Evolutionary conservation across 2,888 invertebrate genomes (phyloP), one percentile per base, ranked within the genome.

Genomic region (Nysson spinosus): DNA sequence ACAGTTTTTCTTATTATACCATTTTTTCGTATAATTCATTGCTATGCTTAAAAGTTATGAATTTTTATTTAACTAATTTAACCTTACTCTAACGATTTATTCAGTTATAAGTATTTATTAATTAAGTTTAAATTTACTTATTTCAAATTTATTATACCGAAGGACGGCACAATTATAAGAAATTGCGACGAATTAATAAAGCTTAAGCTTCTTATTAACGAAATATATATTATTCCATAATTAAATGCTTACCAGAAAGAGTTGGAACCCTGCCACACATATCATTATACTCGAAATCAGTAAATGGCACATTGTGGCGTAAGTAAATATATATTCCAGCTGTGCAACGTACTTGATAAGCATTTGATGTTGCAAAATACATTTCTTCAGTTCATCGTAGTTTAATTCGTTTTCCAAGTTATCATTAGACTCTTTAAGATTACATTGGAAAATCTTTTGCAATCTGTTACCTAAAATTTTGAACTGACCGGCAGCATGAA

Each of bases 401-500:
- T 30, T n/a, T n/a, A n/a, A n/a, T n/a, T n/a, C n/a, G n/a, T n/a
- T n/a, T n/a, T n/a, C n/a, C n/a, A n/a, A n/a, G n/a, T n/a, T n/a
- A n/a, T n/a, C n/a, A n/a, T n/a, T n/a, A n/a, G n/a, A n/a, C n/a
- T n/a, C 1, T 0, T 40, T 11, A 24, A 24, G 11, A 17, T 2
- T 9, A 17, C n/a, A 43, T 1, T 28, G 1, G 17, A 52, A 14
- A 5, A 52, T 16, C 3, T 5, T 43, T 43, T 17, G 7, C 7
- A 80, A 44, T 47, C 49, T 57, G 17, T 66, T 60, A 30, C 72
- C 67, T 17, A 80, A 39, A 14, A 80, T 71, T 52, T 72, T 66
- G 55, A 80, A 80, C 37, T 79, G 79, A 1, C 71, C 78, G 6
- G 69, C 70, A 2, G 46, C 47, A 32, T 75, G 66, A 9, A 76